These are phyloP conservation scores for Amorpha juglandis DNA, from an alignment of 2,888 invertebrate genomes.

Conservation along the genomic window DNA sequence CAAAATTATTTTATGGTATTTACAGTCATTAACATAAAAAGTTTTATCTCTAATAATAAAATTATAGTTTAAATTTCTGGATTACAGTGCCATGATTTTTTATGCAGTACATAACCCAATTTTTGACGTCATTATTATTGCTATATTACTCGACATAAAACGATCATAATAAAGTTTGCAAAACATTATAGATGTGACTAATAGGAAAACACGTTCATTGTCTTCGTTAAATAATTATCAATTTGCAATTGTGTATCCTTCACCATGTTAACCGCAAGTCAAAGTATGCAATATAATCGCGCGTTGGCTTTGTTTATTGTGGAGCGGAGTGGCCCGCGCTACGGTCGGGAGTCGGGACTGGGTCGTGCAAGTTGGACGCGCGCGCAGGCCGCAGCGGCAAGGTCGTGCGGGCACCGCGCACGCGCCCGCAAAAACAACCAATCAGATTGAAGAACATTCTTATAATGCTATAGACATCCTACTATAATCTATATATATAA, in stretches of 20 bases:
- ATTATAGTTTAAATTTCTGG: background rate
- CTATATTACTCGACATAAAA: too few relatives aligned
- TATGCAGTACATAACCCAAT: too few relatives aligned
- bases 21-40: background rate
- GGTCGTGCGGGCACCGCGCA: conserved; percentile 66
- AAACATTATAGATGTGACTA: background rate
- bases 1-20: background rate
- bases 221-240: background rate
- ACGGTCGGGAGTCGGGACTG: conserved; percentile 58
- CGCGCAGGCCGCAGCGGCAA: conserved; percentile 73
- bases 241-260: background rate
- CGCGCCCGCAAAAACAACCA: conserved; percentile 71
- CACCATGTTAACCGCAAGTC: background rate
- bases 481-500: too few relatives aligned
- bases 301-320: conserved; percentile 75
- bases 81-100: background rate
- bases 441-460: conserved; percentile 61
- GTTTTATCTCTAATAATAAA: background rate
- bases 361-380: conserved; percentile 68
- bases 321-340: conserved; percentile 38
- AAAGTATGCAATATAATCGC: conserved; percentile 49
- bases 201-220: background rate
- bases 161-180: background rate
- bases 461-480: too few relatives aligned
- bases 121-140: too few relatives aligned